These are phyloP conservation scores for Odontesthes bonariensis DNA, from an alignment of 2,113 vertebrate genomes.

Conservation along the genomic window DNA sequence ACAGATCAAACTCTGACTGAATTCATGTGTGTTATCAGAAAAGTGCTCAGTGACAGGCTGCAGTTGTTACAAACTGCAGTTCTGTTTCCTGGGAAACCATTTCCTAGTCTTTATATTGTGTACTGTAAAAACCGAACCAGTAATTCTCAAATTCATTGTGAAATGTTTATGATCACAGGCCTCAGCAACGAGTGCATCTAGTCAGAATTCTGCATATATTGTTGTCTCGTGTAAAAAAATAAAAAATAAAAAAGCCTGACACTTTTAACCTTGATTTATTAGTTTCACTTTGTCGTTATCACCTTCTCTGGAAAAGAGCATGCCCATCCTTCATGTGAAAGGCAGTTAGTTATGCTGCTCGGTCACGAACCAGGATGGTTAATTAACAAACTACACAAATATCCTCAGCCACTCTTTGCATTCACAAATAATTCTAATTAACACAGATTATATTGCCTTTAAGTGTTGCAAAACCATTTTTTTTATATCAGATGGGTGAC, in stretches of 20 bases:
- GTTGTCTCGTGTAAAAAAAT: too few relatives aligned
- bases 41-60: conserved; percentile 31
- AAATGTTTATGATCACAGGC: background rate
- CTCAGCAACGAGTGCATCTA: too few relatives aligned
- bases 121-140: conserved; percentile 5
- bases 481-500: too few relatives aligned
- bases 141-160: background rate
- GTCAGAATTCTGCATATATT: background rate
- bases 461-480: too few relatives aligned
- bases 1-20: conserved; percentile 16
- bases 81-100: conserved; percentile 56
- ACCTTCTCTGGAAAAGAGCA: too few relatives aligned
- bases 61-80: conserved; percentile 7
- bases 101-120: conserved; percentile 9
- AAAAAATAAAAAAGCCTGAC: background rate
- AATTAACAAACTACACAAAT: too few relatives aligned
- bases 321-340: too few relatives aligned
- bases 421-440: too few relatives aligned
- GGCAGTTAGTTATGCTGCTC: too few relatives aligned
- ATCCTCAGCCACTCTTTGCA: too few relatives aligned
- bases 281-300: background rate
- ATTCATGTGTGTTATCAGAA: conserved; percentile 15
- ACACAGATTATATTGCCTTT: too few relatives aligned
- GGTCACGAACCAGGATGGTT: too few relatives aligned
- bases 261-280: background rate